Evolutionary conservation across 2,797 vertebrate species (phyloP), one percentile per base, ranked within the genome.

Genomic region (Bradypodion ventrale): DNA sequence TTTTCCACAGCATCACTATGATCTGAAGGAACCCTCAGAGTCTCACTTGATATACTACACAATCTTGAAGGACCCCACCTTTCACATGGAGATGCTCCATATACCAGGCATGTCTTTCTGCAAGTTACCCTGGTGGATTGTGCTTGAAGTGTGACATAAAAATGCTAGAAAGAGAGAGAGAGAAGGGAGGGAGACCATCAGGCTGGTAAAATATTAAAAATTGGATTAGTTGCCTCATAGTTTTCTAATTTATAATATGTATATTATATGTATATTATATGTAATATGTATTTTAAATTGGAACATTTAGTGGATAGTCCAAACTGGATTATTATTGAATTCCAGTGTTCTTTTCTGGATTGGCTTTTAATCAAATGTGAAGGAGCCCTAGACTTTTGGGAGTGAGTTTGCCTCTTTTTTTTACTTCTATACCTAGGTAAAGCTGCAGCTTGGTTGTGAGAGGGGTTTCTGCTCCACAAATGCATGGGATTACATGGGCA

Each of bases 1-100:
- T 87, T 88, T 93, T 90, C 85, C 89, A 76, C 88, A 85, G 73
- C 74, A 15, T 87, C 35, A 83, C 88, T 88, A 74, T 80, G 59
- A 65, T 87, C 78, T 74, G 87, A 84, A 77, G 75, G 87, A 93
- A 88, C 90, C 89, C 37, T 13, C 56, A 89, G 75, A 85, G 74
- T 77, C 82, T 91, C 92, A 87, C 44, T 59, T 85, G 87, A 23
- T 86, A 79, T 80, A 80, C 78, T 89, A 69, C 40, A 77, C 68
- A 60, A 46, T 76, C 85, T 90, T 91, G 84, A 85, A 83, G 82
- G 89, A 52, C 16, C 6, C 44, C 87, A 75, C 88, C 90, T 63
- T 86, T 82, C 75, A 89, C 84, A 90, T 84, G 84, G 81, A 78
- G 59, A 66, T 70, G 4, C 0, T 29, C 0, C 59, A 13, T 25